Conservation (phyloP, 2,888 invertebrate species). For the Tachina grossa region DNA sequence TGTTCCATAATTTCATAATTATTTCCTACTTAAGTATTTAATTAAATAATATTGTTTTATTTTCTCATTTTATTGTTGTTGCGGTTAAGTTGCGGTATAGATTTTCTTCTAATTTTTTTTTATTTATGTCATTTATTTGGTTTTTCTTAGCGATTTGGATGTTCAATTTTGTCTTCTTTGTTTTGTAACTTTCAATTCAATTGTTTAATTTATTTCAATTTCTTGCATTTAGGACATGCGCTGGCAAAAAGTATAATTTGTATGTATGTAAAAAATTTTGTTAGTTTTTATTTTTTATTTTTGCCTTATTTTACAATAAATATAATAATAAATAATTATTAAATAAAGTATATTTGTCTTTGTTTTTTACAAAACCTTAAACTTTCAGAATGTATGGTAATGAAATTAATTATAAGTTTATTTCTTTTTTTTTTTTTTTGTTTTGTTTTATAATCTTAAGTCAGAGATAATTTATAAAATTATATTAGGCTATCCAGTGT, state of each 20-base stretch:
- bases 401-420: neutral
- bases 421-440: no score
- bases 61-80: conserved; percentile 43
- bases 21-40: conserved; percentile 69
- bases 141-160: conserved; percentile 50
- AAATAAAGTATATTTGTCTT: conserved; percentile 37
- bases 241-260: conserved; percentile 29
- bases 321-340: conserved; percentile 13
- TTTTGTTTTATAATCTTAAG: no score
- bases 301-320: neutral
- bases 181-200: conserved; percentile 52
- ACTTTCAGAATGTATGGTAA: neutral
- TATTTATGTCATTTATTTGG: conserved; percentile 37
- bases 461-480: no score
- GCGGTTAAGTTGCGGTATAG: conserved; percentile 51
- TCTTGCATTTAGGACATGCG: conserved; percentile 32
- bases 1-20: conserved; percentile 64
- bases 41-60: conserved; percentile 66
- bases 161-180: conserved; percentile 58
- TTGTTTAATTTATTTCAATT: neutral
- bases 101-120: conserved; percentile 49
- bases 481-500: no score
- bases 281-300: neutral
- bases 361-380: neutral
- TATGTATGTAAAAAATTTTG: conserved; percentile 29